Conservation (phyloP, 2,888 invertebrate species). For the Bimastos eiseni region DNA sequence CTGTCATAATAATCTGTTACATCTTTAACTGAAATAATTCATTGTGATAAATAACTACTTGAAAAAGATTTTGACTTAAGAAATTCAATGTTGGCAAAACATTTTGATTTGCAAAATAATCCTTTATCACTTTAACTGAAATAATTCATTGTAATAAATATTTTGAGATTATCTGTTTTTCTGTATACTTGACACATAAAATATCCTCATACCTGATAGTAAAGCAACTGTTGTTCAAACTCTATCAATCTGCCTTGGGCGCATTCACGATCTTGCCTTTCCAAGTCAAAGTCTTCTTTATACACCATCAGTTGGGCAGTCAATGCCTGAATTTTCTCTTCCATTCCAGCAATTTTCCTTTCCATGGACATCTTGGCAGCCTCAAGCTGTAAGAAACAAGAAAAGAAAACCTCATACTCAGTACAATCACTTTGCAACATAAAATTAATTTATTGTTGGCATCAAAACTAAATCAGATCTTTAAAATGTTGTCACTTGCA, state of each 20-base stretch:
- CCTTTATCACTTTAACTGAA: neutral
- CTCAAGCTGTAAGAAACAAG: constrained; percentile 5
- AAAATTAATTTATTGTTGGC: neutral
- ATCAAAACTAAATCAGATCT: neutral
- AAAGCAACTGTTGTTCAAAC: constrained; percentile 1
- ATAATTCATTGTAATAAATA: neutral
- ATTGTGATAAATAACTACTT: neutral
- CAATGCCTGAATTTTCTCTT: constrained; percentile 19
- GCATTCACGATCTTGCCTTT: neutral
- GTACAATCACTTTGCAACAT: neutral
- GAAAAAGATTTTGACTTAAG: neutral
- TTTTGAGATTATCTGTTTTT: neutral
- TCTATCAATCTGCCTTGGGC: neutral
- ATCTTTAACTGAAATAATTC: too few species aligned
- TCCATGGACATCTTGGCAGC: neutral
- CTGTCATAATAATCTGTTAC: too few species aligned
- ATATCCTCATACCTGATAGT: neutral
- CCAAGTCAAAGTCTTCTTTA: constrained; percentile 20
- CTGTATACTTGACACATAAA: neutral
- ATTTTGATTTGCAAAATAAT: neutral
- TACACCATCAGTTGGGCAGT: constrained; percentile 7
- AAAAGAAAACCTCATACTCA: neutral
- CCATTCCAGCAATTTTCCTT: neutral
- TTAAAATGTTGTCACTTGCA: neutral
- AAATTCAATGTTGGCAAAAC: neutral